Evolutionary conservation across 2,888 invertebrate genomes (phyloP).

Genomic region (Cantharis lateralis): DNA sequence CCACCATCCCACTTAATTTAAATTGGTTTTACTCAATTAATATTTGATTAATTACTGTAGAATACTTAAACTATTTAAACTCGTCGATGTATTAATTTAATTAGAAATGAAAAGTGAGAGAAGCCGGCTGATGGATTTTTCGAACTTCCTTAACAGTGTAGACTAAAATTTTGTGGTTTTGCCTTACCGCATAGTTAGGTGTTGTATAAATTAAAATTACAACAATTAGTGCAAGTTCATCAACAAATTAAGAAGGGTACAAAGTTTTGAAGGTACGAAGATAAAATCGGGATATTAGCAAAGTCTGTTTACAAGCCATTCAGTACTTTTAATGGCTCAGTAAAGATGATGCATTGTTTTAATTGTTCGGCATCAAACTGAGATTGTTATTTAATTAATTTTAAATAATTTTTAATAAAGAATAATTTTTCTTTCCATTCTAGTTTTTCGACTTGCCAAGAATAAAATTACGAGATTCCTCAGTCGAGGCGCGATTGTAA

Average conservation of each 20-base stretch:
- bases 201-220: constrained; percentile 42
- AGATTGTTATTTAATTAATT: constrained; percentile 43
- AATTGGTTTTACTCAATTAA: neutral
- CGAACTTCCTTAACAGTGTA: constrained; percentile 8
- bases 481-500: neutral
- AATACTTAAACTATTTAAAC: neutral
- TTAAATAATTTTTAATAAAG: constrained; percentile 17
- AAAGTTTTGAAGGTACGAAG: constrained; percentile 4
- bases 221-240: constrained; percentile 43
- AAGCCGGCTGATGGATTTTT: neutral
- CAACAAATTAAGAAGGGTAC: constrained; percentile 38
- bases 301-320: constrained; percentile 38
- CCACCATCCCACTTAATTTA: neutral
- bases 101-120: neutral
- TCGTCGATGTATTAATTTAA: neutral
- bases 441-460: neutral
- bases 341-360: constrained; percentile 45
- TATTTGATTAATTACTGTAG: neutral
- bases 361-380: constrained; percentile 44
- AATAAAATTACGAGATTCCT: neutral
- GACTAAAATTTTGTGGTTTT: neutral
- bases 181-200: constrained; percentile 11
- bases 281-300: constrained; percentile 23
- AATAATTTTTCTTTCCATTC: neutral
- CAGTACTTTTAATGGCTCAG: constrained; percentile 34